phyloP scores from a whole-genome alignment of 2,113 vertebrate genomes.

The Myanophis thanlyinensis region DNA sequence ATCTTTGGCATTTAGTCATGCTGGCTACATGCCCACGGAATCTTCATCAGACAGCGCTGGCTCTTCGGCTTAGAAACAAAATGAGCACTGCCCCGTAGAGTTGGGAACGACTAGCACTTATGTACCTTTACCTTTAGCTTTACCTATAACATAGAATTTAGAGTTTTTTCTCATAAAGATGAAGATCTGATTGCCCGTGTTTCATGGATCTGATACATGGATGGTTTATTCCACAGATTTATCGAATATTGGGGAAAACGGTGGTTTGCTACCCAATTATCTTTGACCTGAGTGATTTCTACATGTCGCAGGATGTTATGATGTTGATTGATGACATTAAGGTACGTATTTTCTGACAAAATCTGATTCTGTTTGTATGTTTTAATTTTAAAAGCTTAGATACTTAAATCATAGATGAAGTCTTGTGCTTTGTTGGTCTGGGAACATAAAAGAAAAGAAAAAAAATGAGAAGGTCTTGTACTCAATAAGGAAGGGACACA shows the following conservation, averaged over 20 bases:
- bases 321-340: constrained; percentile 98
- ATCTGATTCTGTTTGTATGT: neutral
- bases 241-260: constrained; percentile 95
- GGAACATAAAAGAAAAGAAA: neutral
- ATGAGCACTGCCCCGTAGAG: too few relatives aligned
- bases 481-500: neutral
- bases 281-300: constrained; percentile 98
- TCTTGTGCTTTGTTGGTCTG: neutral
- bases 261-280: constrained; percentile 98
- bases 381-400: neutral
- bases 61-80: too few relatives aligned
- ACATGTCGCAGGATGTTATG: constrained; percentile 98
- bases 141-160: neutral
- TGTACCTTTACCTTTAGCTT: too few relatives aligned
- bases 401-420: neutral
- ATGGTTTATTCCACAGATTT: constrained; percentile 78
- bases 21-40: too few relatives aligned
- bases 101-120: too few relatives aligned
- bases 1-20: too few relatives aligned
- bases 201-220: neutral
- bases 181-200: constrained; percentile 3
- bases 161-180: neutral
- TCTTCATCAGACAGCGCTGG: too few relatives aligned
- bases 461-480: neutral
- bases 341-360: constrained; percentile 75